Conservation (phyloP, 2,888 invertebrate genomes). For the Scaptomyza reducta region DNA sequence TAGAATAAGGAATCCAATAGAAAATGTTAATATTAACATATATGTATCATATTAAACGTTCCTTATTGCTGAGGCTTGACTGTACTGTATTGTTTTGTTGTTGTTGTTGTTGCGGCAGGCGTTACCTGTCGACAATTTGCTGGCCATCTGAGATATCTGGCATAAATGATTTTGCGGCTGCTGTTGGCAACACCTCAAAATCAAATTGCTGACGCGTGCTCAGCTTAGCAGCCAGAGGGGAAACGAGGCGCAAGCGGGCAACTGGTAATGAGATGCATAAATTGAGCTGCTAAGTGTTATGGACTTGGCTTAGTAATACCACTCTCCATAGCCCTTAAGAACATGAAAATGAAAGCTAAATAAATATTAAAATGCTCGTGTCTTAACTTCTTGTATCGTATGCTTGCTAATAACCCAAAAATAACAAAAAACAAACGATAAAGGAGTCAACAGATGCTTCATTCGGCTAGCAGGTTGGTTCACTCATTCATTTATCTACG, state of each 20-base stretch:
- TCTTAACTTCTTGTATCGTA: slow-evolving; percentile 22
- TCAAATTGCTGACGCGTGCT: slow-evolving; percentile 52
- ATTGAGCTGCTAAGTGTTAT: slow-evolving; percentile 42
- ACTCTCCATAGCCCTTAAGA: slow-evolving; percentile 14
- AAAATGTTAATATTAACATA: too few relatives aligned
- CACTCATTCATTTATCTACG: slow-evolving; percentile 1
- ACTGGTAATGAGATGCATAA: slow-evolving; percentile 40
- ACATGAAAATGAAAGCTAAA: not conserved
- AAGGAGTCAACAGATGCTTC: slow-evolving; percentile 78
- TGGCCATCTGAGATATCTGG: slow-evolving; percentile 36
- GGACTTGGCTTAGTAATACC: slow-evolving; percentile 16
- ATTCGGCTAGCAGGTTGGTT: slow-evolving; percentile 78
- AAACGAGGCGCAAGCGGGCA: not conserved
- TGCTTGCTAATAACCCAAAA: slow-evolving; percentile 33
- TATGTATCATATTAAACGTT: too few relatives aligned
- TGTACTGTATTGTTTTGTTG: not conserved
- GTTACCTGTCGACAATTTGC: slow-evolving; percentile 6
- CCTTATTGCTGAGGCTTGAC: not conserved
- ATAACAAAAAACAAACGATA: slow-evolving; percentile 6
- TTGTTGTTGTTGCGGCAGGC: slow-evolving; percentile 6
- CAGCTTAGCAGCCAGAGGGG: not conserved
- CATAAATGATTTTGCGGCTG: slow-evolving; percentile 72
- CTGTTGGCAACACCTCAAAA: slow-evolving; percentile 57
- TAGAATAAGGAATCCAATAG: too few relatives aligned
- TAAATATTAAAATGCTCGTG: slow-evolving; percentile 24